Evolutionary conservation across 2,888 invertebrate species (phyloP), one percentile per base, ranked within the genome.

Genomic region (Meliscaeva auricollis): DNA sequence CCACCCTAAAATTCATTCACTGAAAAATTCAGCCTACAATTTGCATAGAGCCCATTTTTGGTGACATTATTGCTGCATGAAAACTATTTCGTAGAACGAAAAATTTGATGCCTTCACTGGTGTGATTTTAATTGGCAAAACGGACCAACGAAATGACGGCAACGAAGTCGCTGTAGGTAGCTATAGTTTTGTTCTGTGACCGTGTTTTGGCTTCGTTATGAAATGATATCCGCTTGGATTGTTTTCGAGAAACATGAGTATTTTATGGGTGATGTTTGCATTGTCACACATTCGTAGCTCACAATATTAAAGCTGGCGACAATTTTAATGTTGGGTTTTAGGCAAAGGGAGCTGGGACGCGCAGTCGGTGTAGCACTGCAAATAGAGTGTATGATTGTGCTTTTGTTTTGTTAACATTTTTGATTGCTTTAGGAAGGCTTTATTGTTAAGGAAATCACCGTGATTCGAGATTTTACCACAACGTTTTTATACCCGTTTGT

Each of bases 41-140:
- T 62, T 38, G 9, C 8, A n/a, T 35, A 1, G 41, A 60, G 26
- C 46, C 62, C 44, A 62, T 32, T 41, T 77, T 62, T 26, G 35
- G 46, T 50, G 41, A 52, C 38, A 62, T 62, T 62, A 72, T 48
- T 73, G 50, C 73, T 73, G 52, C 64, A 62, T 70, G 17, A 17
- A 54, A 70, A 77, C 62, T 64, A 56, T 64, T 72, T 72, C 64
- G 54, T 15, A 32, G 22, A 41, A 22, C 9, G 41, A n/a, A 13
- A 20, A 56, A 54, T 72, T 56, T 64, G 44, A 56, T 78, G 46
- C 54, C 56, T 56, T 38, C 54, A 30, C 64, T 78, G 11, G 62
- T 64, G 78, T 56, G 46, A 64, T 62, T 72, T 72, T 72, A 78
- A 78, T 78, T 78, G 64, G 64, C 46, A 22, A 44, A 77, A 68